These are phyloP conservation scores for Ficedula albicollis DNA, from an alignment of 2,797 vertebrate species.

Conservation along the genomic window DNA sequence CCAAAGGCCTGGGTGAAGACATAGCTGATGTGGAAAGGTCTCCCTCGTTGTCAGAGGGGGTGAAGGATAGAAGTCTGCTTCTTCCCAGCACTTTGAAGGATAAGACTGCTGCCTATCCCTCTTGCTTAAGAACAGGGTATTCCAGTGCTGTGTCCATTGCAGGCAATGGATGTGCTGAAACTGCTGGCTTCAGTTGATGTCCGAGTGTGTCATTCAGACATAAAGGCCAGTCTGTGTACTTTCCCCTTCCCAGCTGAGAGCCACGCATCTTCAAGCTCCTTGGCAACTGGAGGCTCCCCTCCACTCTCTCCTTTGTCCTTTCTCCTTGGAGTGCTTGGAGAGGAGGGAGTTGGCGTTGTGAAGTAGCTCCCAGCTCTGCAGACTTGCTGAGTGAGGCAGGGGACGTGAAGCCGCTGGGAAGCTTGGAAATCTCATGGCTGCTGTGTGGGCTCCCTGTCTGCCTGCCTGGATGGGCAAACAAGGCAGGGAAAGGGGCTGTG, in stretches of 20 bases:
- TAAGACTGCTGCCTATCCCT: not conserved
- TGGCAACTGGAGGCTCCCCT: not conserved
- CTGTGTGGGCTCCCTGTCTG: not conserved
- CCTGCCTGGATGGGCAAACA: not conserved
- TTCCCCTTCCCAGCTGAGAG: not conserved
- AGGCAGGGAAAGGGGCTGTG: not conserved
- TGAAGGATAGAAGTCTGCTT: conserved; percentile 27
- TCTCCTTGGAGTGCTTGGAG: not conserved
- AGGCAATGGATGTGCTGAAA: conserved; percentile 48
- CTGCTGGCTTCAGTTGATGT: conserved; percentile 11
- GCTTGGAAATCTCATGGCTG: not conserved
- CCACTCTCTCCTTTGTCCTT: not conserved
- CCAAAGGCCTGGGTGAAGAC: not conserved
- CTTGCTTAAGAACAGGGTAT: conserved; percentile 23
- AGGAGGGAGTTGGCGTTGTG: not conserved
- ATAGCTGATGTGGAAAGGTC: not conserved
- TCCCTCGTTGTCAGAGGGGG: not conserved
- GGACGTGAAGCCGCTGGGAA: not conserved
- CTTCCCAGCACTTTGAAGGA: conserved; percentile 32
- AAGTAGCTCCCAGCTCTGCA: not conserved
- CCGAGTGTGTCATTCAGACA: conserved; percentile 19
- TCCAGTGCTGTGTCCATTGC: conserved; percentile 53
- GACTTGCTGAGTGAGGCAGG: not conserved
- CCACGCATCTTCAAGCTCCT: conserved; percentile 8
- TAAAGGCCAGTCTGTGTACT: conserved; percentile 49